Conservation (phyloP, 2,113 vertebrate species). For the Hystrix brachyura region DNA sequence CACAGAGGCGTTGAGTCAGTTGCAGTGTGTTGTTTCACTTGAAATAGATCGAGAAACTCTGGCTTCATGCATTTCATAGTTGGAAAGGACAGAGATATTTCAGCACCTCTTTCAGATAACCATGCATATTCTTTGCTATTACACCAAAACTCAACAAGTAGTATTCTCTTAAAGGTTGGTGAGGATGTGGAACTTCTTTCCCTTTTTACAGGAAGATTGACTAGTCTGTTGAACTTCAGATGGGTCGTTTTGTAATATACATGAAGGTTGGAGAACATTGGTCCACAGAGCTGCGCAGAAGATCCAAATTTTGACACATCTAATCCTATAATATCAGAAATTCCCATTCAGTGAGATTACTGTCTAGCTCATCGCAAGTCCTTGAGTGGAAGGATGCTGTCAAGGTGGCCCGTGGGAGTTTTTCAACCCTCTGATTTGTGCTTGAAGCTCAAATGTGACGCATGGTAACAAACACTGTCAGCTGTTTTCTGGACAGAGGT, state of each 20-base stretch:
- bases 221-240: neutral
- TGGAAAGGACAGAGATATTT: neutral
- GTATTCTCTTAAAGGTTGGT: neutral
- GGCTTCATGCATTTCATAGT: neutral
- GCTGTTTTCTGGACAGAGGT: neutral
- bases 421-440: neutral
- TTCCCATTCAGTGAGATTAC: neutral
- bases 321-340: neutral
- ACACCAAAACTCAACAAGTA: neutral
- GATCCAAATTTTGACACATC: neutral
- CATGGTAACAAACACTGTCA: fast-evolving
- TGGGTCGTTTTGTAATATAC: fast-evolving
- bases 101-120: neutral
- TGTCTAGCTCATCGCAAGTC: neutral
- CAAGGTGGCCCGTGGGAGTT: fast-evolving
- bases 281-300: neutral
- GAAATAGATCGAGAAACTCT: neutral
- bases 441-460: neutral
- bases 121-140: neutral
- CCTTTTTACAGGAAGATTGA: neutral
- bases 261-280: neutral
- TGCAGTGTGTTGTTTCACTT: fast-evolving
- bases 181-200: fast-evolving
- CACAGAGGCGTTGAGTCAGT: fast-evolving
- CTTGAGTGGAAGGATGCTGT: neutral